These are phyloP conservation scores for Ciconia maguari DNA, from an alignment of 2,113 vertebrate species.

Conservation along the genomic window DNA sequence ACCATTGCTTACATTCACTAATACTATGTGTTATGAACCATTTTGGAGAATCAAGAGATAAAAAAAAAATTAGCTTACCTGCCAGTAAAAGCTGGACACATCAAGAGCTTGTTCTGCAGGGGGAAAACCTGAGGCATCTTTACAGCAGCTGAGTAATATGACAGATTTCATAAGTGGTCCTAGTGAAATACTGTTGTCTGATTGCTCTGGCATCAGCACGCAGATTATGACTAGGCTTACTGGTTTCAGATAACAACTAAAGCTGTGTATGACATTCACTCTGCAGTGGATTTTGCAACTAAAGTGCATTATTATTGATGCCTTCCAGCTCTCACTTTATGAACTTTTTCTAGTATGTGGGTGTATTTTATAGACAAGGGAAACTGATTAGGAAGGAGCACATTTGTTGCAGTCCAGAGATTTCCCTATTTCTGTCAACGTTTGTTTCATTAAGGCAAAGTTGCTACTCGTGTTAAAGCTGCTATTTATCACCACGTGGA, in stretches of 20 bases:
- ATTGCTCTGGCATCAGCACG: background rate
- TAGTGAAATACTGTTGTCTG: background rate
- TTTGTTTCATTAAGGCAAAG: background rate
- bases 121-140: background rate
- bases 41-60: background rate
- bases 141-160: background rate
- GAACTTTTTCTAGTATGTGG: background rate
- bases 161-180: background rate
- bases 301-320: background rate
- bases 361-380: background rate
- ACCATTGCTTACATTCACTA: background rate
- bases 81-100: background rate
- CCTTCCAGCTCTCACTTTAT: background rate
- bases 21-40: background rate
- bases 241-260: background rate
- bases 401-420: background rate
- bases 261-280: background rate
- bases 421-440: background rate
- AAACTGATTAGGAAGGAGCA: background rate
- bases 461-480: background rate
- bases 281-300: background rate
- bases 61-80: background rate
- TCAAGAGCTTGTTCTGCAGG: background rate
- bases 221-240: background rate
- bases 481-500: background rate